These are phyloP conservation scores for Ginglymostoma cirratum DNA, from an alignment of 2,113 vertebrate genomes.

Conservation along the genomic window DNA sequence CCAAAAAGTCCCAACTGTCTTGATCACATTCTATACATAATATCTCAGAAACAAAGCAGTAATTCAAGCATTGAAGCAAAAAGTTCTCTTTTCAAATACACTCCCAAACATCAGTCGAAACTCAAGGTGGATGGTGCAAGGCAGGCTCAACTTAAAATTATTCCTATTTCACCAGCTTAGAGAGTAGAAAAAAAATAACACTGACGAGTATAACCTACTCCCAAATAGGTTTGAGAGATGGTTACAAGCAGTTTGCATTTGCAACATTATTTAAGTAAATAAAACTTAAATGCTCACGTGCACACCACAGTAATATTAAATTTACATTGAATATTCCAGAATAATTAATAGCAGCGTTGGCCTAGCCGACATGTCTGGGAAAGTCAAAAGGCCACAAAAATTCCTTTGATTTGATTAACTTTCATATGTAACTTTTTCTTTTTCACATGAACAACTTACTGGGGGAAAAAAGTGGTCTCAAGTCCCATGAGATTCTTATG, in stretches of 20 bases:
- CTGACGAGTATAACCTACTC: slow-evolving; percentile 44
- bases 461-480: too few relatives aligned
- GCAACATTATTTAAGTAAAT: slow-evolving; percentile 45
- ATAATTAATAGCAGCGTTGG: neutral
- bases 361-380: neutral
- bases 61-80: neutral
- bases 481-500: neutral
- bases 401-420: neutral
- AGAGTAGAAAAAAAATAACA: slow-evolving; percentile 45
- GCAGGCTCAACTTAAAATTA: neutral
- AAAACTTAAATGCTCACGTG: slow-evolving; percentile 50
- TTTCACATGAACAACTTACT: neutral
- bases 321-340: slow-evolving; percentile 32
- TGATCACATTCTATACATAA: neutral
- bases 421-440: neutral
- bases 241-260: slow-evolving; percentile 42
- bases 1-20: neutral
- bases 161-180: slow-evolving; percentile 38
- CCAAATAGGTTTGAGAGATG: neutral
- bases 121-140: neutral
- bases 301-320: slow-evolving; percentile 49
- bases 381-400: neutral
- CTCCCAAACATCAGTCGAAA: neutral
- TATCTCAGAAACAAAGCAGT: neutral
- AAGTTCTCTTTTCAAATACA: neutral